Evolutionary conservation across 2,113 vertebrate genomes (phyloP).

Genomic region (Indicator indicator): DNA sequence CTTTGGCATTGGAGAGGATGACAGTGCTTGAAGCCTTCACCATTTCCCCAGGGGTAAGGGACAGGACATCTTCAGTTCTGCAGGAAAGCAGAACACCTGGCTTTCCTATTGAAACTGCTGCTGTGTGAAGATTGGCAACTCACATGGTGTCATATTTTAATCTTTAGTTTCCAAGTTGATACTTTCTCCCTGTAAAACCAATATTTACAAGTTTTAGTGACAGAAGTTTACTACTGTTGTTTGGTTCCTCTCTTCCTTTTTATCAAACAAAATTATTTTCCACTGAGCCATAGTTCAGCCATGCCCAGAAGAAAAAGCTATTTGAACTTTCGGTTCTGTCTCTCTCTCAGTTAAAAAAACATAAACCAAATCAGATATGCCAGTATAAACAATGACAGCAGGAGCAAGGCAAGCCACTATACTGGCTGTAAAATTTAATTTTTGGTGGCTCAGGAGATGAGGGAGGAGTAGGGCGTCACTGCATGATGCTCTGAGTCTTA

Average conservation of each 20-base stretch:
- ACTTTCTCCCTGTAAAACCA: background rate
- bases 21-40: background rate
- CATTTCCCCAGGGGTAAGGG: background rate
- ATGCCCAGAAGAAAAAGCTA: background rate
- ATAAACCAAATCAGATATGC: background rate
- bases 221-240: fast-evolving
- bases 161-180: background rate
- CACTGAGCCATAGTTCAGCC: background rate
- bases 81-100: background rate
- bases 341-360: background rate
- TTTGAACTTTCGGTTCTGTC: background rate
- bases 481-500: background rate
- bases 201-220: background rate
- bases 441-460: background rate
- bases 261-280: background rate
- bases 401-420: background rate
- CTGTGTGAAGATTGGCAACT: background rate
- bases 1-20: background rate
- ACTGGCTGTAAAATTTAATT: background rate
- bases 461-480: background rate
- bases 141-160: background rate
- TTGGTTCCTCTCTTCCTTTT: background rate
- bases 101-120: background rate
- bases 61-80: background rate
- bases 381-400: background rate